These are phyloP conservation scores for Ispidina picta DNA, from an alignment of 2,797 vertebrate species.

Conservation along the genomic window DNA sequence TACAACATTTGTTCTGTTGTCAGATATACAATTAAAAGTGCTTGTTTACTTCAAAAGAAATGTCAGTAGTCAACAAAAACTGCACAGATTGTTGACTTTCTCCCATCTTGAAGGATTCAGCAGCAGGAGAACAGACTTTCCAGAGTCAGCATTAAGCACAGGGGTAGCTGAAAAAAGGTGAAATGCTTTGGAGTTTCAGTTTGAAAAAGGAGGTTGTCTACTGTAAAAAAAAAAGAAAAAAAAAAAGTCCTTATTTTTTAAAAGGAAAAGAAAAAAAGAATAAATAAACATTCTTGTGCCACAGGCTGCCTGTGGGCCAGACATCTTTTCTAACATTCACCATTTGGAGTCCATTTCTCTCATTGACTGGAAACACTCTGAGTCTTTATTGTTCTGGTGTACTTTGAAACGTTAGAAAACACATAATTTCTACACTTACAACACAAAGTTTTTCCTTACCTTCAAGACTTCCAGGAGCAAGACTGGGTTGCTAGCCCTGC, in stretches of 20 bases:
- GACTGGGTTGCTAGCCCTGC: neutral
- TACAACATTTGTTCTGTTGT: neutral
- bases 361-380: neutral
- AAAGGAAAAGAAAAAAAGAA: neutral
- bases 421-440: neutral
- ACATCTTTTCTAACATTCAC: neutral
- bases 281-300: neutral
- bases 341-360: neutral
- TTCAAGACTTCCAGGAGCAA: neutral
- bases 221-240: neutral
- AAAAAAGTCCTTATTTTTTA: rapidly evolving
- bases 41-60: neutral
- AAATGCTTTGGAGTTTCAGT: neutral
- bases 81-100: neutral
- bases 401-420: neutral
- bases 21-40: neutral
- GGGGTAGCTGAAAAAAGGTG: neutral
- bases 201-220: neutral
- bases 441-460: neutral
- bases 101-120: neutral
- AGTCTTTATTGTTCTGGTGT: neutral
- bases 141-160: neutral
- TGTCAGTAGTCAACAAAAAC: neutral
- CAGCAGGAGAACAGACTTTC: neutral
- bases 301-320: neutral